These are phyloP conservation scores for Parasteatoda tepidariorum DNA, from an alignment of 1,140 invertebrate genomes.

Conservation along the genomic window DNA sequence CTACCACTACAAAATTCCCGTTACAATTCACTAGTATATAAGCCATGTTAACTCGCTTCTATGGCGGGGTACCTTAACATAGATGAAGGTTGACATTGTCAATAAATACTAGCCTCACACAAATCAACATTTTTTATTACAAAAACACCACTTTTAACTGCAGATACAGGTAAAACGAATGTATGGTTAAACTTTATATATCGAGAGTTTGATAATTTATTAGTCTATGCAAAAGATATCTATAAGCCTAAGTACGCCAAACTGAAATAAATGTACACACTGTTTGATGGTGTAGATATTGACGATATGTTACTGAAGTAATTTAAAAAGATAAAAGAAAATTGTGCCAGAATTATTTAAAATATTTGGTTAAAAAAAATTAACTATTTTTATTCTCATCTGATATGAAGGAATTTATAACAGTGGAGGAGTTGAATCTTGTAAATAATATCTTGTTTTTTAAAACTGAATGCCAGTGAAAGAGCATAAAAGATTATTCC, in stretches of 20 bases:
- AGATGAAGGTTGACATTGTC: too few relatives aligned
- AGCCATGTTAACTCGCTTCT: too few relatives aligned
- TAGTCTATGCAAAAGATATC: background rate
- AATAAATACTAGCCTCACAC: too few relatives aligned
- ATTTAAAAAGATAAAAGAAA: background rate
- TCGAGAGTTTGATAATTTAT: conserved; percentile 6
- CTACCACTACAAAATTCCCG: too few relatives aligned
- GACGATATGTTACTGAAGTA: background rate
- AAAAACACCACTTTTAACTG: conserved; percentile 1
- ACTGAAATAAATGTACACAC: conserved; percentile 9
- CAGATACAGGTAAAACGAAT: background rate
- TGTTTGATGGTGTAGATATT: background rate
- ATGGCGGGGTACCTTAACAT: too few relatives aligned
- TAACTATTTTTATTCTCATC: background rate
- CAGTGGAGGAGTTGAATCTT: background rate
- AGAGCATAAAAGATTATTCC: background rate
- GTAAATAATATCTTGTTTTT: background rate
- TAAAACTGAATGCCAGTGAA: background rate
- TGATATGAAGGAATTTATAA: background rate
- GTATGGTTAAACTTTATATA: background rate
- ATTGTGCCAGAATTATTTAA: background rate
- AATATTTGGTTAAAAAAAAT: background rate
- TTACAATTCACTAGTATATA: too few relatives aligned
- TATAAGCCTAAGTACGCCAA: conserved; percentile 18
- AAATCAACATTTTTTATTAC: background rate